phyloP scores from a whole-genome alignment of 2,888 invertebrate genomes.

The Drosophila cognata region DNA sequence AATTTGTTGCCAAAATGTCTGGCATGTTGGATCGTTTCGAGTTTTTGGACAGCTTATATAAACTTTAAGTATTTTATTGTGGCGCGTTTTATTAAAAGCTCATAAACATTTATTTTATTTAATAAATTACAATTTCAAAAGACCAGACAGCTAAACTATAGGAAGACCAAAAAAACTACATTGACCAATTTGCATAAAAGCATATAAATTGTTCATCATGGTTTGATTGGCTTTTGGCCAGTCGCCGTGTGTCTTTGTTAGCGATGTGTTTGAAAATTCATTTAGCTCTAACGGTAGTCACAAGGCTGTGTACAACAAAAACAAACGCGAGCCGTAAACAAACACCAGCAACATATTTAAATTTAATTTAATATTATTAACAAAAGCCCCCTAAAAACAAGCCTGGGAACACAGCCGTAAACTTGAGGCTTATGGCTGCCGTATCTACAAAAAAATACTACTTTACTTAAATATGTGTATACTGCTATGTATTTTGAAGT shows the following conservation, averaged over 20 bases:
- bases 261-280: constrained; percentile 68
- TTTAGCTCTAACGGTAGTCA: constrained; percentile 74
- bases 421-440: constrained; percentile 56
- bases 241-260: constrained; percentile 47
- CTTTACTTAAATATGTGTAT: constrained; percentile 16
- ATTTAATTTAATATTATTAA: constrained; percentile 80
- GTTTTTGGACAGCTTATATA: constrained; percentile 63
- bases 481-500: constrained; percentile 25
- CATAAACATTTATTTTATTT: constrained; percentile 80
- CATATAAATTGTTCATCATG: constrained; percentile 75
- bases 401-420: constrained; percentile 75
- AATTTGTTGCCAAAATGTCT: constrained; percentile 74
- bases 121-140: constrained; percentile 74
- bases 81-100: constrained; percentile 78
- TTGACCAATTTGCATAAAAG: constrained; percentile 69
- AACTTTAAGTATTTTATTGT: constrained; percentile 75
- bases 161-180: constrained; percentile 11
- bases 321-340: constrained; percentile 55
- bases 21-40: constrained; percentile 23
- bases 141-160: constrained; percentile 29
- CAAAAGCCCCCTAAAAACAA: constrained; percentile 66
- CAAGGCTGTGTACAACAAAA: constrained; percentile 48
- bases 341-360: constrained; percentile 70
- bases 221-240: constrained; percentile 67
- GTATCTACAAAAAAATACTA: constrained; percentile 35